Conservation (phyloP, 2,888 invertebrate species). For the Microplitis manilae region DNA sequence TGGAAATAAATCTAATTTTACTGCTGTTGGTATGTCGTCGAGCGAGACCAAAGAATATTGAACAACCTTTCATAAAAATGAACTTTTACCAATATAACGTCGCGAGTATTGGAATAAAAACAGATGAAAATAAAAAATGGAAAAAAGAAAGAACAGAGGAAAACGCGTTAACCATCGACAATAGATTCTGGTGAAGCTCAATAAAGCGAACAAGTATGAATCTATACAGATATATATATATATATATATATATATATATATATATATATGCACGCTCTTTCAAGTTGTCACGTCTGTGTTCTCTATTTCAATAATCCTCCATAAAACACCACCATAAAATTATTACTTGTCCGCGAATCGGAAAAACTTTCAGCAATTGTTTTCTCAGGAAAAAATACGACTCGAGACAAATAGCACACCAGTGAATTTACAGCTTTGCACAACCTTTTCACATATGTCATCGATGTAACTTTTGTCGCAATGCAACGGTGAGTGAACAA, state of each 20-base stretch:
- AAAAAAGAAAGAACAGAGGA: conserved; percentile 14
- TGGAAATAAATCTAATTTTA: conserved; percentile 50
- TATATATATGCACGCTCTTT: neutral
- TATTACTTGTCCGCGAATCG: conserved; percentile 15
- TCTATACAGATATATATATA: neutral
- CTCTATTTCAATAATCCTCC: conserved; percentile 29
- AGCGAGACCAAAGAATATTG: conserved; percentile 38
- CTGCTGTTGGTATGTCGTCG: conserved; percentile 42
- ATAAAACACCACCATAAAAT: conserved; percentile 29
- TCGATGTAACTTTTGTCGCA: conserved; percentile 24
- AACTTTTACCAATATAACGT: conserved; percentile 37
- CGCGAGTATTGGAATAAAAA: conserved; percentile 18
- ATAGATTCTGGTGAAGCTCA: conserved; percentile 19
- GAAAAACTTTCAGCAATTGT: conserved; percentile 19
- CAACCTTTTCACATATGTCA: conserved; percentile 40
- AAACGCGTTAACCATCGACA: conserved; percentile 42
- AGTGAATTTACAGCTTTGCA: conserved; percentile 42
- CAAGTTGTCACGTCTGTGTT: conserved; percentile 12
- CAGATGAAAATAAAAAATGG: conserved; percentile 10
- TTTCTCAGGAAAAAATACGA: conserved; percentile 13
- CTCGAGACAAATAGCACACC: conserved; percentile 26
- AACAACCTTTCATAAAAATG: conserved; percentile 48
- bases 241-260: neutral
- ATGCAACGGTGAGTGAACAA: neutral
- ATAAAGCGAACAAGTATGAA: conserved; percentile 24